These are phyloP conservation scores for Helogale parvula DNA, from an alignment of 2,113 vertebrate species.

Conservation along the genomic window DNA sequence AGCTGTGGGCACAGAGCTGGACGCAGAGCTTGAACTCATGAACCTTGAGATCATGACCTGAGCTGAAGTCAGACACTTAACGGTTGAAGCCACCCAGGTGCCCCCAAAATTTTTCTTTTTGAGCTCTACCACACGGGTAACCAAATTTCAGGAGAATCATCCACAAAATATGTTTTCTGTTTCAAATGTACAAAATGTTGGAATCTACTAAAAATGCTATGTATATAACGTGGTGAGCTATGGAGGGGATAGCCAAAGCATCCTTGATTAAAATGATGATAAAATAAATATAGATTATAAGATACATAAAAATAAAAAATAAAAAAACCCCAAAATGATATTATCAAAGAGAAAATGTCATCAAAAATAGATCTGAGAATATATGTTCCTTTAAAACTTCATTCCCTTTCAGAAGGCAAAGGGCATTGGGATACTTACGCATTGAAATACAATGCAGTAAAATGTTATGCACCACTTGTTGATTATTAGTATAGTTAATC, in stretches of 20 bases:
- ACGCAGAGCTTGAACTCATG: too few species aligned
- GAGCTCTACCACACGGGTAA: neutral
- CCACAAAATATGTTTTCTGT: neutral
- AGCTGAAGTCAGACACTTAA: too few species aligned
- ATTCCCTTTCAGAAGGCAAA: neutral
- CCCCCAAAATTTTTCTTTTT: neutral
- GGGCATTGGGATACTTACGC: neutral
- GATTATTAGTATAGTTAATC: neutral
- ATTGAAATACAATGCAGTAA: neutral
- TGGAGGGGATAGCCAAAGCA: neutral
- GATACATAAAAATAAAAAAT: neutral
- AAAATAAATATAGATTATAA: slow-evolving; percentile 13
- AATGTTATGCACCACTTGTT: neutral
- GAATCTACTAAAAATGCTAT: neutral
- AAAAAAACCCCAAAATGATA: neutral
- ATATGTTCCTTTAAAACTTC: neutral
- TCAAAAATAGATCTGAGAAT: neutral
- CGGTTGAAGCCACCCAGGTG: too few species aligned
- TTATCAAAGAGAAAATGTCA: neutral
- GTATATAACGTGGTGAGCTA: neutral
- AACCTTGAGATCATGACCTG: too few species aligned
- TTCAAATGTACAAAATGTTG: neutral
- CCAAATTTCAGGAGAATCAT: neutral
- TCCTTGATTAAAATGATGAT: neutral
- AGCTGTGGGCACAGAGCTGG: too few species aligned